Evolutionary conservation across 1,140 invertebrate species (phyloP).

Genomic region (Lanistes nyassanus): DNA sequence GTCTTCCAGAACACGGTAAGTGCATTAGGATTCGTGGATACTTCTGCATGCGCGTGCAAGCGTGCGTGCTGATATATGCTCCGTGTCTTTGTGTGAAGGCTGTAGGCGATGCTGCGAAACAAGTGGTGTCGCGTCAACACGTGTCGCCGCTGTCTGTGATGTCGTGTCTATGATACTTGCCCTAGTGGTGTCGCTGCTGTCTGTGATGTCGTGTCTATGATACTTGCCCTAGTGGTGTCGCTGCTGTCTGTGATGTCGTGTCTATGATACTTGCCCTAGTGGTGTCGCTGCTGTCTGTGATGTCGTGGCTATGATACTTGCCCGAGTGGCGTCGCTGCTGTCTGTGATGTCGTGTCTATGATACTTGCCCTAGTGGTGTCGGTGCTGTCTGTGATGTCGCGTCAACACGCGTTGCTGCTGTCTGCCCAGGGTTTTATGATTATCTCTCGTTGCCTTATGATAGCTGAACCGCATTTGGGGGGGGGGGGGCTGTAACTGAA

Average conservation of each 20-base stretch:
- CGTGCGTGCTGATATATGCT: conserved; percentile 1
- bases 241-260: too few relatives aligned
- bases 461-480: not conserved
- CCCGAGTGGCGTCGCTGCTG: too few relatives aligned
- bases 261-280: too few relatives aligned
- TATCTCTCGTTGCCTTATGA: not conserved
- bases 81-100: not conserved
- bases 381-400: too few relatives aligned
- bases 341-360: too few relatives aligned
- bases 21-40: not conserved
- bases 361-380: too few relatives aligned
- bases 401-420: not conserved
- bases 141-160: not conserved
- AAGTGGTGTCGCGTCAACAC: not conserved
- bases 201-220: not conserved
- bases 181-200: not conserved
- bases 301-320: too few relatives aligned
- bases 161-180: too few relatives aligned
- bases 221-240: too few relatives aligned
- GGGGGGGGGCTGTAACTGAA: not conserved
- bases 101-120: not conserved
- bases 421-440: not conserved
- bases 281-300: too few relatives aligned
- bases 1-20: too few relatives aligned
- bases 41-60: not conserved